Evolutionary conservation across 2,888 invertebrate species (phyloP).

Genomic region (Baccha elongata): DNA sequence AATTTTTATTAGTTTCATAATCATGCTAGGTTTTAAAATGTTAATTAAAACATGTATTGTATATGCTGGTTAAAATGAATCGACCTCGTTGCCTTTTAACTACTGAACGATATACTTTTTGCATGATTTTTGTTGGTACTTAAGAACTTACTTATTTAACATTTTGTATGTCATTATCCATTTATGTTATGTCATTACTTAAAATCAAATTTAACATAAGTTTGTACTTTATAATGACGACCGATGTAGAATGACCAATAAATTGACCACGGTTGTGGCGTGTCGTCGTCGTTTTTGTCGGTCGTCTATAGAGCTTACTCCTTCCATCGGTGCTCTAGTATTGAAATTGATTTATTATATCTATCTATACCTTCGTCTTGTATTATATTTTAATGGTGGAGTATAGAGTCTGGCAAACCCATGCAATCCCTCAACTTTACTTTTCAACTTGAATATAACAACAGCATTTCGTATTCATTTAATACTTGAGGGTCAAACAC

Average conservation of each 20-base stretch:
- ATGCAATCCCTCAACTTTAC: constrained; percentile 44
- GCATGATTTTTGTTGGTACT: no score
- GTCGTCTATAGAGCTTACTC: constrained; percentile 3
- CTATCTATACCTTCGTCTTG: neutral
- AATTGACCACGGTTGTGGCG: constrained; percentile 1
- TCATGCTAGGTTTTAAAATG: no score
- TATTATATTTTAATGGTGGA: neutral
- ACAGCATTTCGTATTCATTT: constrained; percentile 70
- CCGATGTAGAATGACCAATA: constrained; percentile 1
- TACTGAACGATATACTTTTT: no score
- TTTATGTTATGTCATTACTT: constrained; percentile 33
- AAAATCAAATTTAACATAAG: constrained; percentile 69
- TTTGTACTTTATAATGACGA: constrained; percentile 63
- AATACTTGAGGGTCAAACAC: constrained; percentile 73
- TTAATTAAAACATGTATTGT: no score
- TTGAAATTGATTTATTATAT: constrained; percentile 27
- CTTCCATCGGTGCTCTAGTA: neutral
- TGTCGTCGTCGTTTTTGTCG: neutral
- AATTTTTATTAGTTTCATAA: no score
- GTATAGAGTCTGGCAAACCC: neutral
- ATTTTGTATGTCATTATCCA: constrained; percentile 6
- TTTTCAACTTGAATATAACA: constrained; percentile 54
- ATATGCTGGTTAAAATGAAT: no score
- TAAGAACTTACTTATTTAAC: no score
- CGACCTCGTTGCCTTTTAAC: no score